Conservation (phyloP, 2,113 vertebrate species). For the Gallinago media region DNA sequence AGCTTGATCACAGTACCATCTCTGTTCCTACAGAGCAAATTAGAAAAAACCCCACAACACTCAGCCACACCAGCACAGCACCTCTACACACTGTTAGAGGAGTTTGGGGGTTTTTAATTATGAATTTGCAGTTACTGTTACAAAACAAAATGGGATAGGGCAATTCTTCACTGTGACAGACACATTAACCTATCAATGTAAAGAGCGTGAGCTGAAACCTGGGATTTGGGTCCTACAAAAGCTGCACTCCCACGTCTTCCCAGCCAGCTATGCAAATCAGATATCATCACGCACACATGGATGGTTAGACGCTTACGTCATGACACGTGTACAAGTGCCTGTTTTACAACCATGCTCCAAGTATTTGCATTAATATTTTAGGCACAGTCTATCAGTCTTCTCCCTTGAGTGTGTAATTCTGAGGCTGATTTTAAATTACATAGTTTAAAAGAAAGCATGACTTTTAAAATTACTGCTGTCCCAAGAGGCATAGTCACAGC, state of each 20-base stretch:
- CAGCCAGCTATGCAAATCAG: background rate
- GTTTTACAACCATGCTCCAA: background rate
- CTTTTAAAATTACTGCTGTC: background rate
- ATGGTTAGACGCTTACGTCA: background rate
- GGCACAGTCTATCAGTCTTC: background rate
- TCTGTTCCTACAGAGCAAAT: background rate
- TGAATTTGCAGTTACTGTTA: background rate
- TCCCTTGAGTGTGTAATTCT: background rate
- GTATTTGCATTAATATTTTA: background rate
- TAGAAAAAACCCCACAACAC: background rate
- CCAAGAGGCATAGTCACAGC: background rate
- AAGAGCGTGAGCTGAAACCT: background rate
- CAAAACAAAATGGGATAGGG: background rate
- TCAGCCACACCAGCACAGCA: background rate
- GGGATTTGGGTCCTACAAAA: background rate
- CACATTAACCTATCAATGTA: background rate
- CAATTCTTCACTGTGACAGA: background rate
- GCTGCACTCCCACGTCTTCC: background rate
- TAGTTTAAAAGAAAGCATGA: rapidly evolving
- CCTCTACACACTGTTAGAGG: background rate
- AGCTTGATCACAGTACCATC: background rate
- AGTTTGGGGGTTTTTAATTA: background rate
- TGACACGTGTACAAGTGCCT: background rate
- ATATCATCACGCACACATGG: background rate
- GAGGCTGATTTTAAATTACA: background rate